Conservation (phyloP, 2,113 vertebrate genomes). For the Phaethon lepturus region DNA sequence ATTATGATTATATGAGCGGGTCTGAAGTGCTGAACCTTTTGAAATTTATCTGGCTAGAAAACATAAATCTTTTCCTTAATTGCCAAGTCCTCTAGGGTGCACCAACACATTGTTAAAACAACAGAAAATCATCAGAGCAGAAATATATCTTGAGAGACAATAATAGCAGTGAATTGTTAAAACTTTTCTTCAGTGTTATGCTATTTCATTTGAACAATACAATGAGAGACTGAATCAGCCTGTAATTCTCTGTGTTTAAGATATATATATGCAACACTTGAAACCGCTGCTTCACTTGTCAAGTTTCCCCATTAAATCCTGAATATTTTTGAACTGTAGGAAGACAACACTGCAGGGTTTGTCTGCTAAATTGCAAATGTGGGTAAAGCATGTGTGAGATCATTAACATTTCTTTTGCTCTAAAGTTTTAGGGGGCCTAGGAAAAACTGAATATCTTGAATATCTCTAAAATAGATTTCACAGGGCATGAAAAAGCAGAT, state of each 20-base stretch:
- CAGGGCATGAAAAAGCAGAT: not conserved
- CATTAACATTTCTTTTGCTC: not conserved
- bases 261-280: slow-evolving; percentile 35
- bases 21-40: not conserved
- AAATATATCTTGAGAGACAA: not conserved
- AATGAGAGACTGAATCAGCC: not conserved
- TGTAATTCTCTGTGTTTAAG: not conserved
- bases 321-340: slow-evolving; percentile 35
- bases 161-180: not conserved
- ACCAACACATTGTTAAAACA: not conserved
- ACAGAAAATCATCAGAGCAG: not conserved
- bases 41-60: not conserved
- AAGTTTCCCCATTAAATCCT: slow-evolving; percentile 28
- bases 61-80: not conserved
- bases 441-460: not conserved
- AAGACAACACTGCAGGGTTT: not conserved
- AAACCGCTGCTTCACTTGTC: not conserved
- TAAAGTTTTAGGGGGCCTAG: not conserved
- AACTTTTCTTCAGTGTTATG: not conserved
- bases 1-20: fast-evolving
- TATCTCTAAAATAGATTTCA: not conserved
- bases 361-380: not conserved
- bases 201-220: not conserved
- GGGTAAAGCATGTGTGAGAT: not conserved
- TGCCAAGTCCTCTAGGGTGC: not conserved